Percentiles rank a stretch among this genome's conserved stretches.
These are phyloP conservation scores for Pocillopora grandis DNA, from an alignment of 92 coral and sea anemone species.

Conservation along the genomic window DNA sequence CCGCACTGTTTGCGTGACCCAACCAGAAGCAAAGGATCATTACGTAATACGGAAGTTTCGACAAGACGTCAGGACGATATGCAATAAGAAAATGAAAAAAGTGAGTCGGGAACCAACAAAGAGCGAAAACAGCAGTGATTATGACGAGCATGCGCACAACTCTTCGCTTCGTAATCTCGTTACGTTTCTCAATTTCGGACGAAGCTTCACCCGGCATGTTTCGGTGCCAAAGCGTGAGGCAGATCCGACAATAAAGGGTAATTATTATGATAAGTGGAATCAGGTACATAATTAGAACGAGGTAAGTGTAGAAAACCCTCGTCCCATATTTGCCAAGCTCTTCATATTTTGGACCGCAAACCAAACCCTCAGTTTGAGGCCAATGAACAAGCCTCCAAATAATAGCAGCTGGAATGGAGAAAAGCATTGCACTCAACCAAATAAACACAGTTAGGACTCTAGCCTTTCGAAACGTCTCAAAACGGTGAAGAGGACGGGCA, in stretches of 20 bases:
- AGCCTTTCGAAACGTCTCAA: constrained; percentile 11
- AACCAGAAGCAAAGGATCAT: constrained; percentile 55
- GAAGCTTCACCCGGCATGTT: constrained; percentile 64
- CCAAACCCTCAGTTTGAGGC: not conserved
- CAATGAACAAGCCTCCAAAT: not conserved
- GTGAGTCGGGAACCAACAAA: constrained; percentile 79
- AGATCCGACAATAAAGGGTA: constrained; percentile 50
- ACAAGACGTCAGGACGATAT: constrained; percentile 36
- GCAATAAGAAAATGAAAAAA: constrained; percentile 57
- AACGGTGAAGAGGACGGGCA: constrained; percentile 14
- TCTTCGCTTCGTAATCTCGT: constrained; percentile 55
- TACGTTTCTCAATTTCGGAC: constrained; percentile 38
- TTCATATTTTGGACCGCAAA: not conserved
- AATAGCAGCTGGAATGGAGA: constrained; percentile 14
- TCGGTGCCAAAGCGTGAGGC: constrained; percentile 62
- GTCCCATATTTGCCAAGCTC: not conserved
- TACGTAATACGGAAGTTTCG: constrained; percentile 26
- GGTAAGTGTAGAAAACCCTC: not conserved
- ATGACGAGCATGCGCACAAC: constrained; percentile 62
- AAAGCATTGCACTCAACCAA: constrained; percentile 27
- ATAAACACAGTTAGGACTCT: not conserved
- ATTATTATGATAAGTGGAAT: constrained; percentile 60
- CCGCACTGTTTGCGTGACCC: constrained; percentile 77
- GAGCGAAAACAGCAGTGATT: constrained; percentile 69
- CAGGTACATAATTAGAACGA: constrained; percentile 56